Percentiles rank a stretch among this genome's conserved stretches.
Evolutionary conservation across 2,113 vertebrate genomes (phyloP).

Genomic region (Poecile atricapillus): DNA sequence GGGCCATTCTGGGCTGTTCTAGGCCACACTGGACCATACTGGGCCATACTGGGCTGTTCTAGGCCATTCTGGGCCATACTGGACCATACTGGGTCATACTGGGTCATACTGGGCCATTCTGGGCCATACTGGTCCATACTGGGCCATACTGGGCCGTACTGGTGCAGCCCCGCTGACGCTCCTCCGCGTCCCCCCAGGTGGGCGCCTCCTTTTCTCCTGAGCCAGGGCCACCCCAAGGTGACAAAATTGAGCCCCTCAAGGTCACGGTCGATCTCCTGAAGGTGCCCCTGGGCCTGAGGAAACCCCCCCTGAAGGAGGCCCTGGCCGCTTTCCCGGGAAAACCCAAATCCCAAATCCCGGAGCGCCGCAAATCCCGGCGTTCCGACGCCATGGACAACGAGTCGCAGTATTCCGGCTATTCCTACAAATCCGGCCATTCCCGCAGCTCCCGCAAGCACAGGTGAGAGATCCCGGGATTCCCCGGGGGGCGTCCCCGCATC

Average conservation of each 20-base stretch:
- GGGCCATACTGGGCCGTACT: background rate
- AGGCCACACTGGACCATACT: too few relatives aligned
- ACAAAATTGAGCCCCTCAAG: conserved; percentile 99
- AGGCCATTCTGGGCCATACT: background rate
- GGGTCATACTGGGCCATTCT: background rate
- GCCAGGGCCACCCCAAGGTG: conserved; percentile 34
- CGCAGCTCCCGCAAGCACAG: conserved; percentile 89
- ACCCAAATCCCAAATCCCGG: conserved; percentile 40
- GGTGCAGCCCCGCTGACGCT: fast-evolving
- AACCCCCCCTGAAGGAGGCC: conserved; percentile 75
- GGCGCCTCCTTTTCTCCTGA: conserved; percentile 70
- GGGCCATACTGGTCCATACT: fast-evolving
- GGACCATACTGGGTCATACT: fast-evolving
- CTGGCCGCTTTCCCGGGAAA: conserved; percentile 71
- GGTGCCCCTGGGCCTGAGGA: conserved; percentile 87
- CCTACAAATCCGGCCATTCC: conserved; percentile 92
- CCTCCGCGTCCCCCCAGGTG: background rate
- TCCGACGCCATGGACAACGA: conserved; percentile 90
- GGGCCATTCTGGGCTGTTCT: fast-evolving
- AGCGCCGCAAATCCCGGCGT: conserved; percentile 76
- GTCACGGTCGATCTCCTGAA: conserved; percentile 92
- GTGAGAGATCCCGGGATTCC: background rate
- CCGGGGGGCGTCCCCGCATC: too few relatives aligned
- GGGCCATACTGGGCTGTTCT: background rate
- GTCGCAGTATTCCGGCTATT: conserved; percentile 92